Base-by-base conservation (phyloP, 2,888 invertebrate genomes). In the Oegoconia quadripuncta region DNA sequence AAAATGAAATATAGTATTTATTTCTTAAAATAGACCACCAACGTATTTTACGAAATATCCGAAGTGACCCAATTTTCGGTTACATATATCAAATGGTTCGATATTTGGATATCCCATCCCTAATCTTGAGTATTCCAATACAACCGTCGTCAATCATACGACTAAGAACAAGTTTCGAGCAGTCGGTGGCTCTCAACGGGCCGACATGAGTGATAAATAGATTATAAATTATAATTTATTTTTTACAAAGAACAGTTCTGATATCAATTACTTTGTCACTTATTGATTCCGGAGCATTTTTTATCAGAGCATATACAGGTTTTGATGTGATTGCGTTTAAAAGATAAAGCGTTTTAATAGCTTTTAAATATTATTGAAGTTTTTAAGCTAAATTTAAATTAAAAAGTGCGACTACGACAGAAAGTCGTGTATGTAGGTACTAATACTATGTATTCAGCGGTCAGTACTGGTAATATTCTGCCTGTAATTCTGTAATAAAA, bases 121-220 rank as follows among this genome's bases (percentile, higher is more conserved):
- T 11, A 27, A 27, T 7, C 1, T 12, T 8, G 13, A 30, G 48
- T 44, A 37, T 41, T 46, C 41, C 46, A 48, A 52, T 44, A 55
- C 56, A 52, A 56, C 52, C 57, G 49, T 70, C 72, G 68, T 77
- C 77, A 67, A 77, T 77, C 77, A 76, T 64, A 46, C 31, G 38
- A 43, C 39, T 34, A 39, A 44, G 48, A 54, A 50, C 50, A 37
- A 50, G 55, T 49, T 48, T 34, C 41, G 41, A 51, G 44, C 52
- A 48, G 50, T 51, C 49, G 56, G 59, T 46, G 51, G 53, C 54
- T 52, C 55, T 59, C 56, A 51, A 50, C 54, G 52, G 48, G 57
- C 45, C 59, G 50, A 46, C 46, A 49, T 37, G 35, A 37, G 53
- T 64, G 64, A 73, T 65, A 65, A 64, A 73, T 68, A 65, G 62